Evolutionary conservation across 2,888 invertebrate species (phyloP).

Genomic region (Unio pictorum): DNA sequence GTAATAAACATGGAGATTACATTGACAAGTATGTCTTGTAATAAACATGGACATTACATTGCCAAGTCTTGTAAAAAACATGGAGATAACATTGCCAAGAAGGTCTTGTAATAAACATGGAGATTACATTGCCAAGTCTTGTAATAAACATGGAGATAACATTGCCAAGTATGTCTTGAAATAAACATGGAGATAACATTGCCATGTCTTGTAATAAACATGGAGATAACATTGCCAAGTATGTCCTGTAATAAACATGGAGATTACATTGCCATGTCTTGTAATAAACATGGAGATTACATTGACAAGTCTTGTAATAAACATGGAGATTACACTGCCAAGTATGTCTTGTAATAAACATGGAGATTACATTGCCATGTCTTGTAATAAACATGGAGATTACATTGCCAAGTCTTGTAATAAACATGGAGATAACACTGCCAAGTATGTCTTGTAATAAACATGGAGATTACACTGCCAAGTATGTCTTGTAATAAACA

Average conservation of each 20-base stretch:
- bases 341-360: no score
- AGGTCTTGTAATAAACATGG: no score
- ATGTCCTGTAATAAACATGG: no score
- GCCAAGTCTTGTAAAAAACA: constrained; percentile 24
- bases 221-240: no score
- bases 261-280: no score
- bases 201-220: neutral
- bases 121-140: constrained; percentile 47
- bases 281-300: no score
- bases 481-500: constrained; percentile 15
- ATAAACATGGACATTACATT: constrained; percentile 10
- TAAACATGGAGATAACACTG: neutral
- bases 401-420: neutral
- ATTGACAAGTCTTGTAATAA: no score
- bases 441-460: neutral
- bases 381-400: neutral
- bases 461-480: constrained; percentile 28
- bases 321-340: no score
- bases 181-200: neutral
- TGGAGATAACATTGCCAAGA: constrained; percentile 24
- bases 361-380: no score
- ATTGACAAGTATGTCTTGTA: neutral
- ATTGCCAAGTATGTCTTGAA: neutral
- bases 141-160: neutral
- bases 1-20: neutral